These are phyloP conservation scores for Lerista edwardsae DNA, from an alignment of 2,797 vertebrate genomes.

Conservation along the genomic window DNA sequence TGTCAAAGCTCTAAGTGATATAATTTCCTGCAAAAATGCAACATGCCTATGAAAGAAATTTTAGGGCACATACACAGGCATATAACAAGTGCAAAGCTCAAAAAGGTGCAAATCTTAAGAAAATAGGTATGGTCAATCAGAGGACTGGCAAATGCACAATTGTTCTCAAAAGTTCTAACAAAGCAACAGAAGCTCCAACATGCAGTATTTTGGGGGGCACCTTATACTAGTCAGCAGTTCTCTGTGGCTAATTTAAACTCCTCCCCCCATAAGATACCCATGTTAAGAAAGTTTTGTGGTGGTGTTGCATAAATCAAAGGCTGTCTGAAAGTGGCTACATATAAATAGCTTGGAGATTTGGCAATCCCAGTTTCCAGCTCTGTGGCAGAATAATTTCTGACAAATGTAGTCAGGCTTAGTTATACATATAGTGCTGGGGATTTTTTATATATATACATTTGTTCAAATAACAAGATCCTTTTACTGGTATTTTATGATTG, in stretches of 20 bases:
- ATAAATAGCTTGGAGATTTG: not conserved
- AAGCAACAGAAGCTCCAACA: not conserved
- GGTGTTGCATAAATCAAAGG: not conserved
- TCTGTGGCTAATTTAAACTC: not conserved
- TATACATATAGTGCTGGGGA: not conserved
- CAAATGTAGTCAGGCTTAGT: not conserved
- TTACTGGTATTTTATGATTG: not conserved
- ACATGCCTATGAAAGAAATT: not conserved
- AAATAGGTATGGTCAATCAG: not conserved
- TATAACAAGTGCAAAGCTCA: accelerated
- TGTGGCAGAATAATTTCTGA: not conserved
- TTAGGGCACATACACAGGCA: not conserved
- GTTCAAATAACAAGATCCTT: accelerated
- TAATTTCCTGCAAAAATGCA: not conserved
- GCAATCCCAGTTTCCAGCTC: not conserved
- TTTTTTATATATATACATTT: not conserved
- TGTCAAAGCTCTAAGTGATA: not conserved
- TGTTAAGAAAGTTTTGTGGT: not conserved
- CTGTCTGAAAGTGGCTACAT: not conserved
- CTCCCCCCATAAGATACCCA: not conserved
- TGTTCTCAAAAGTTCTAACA: conserved; percentile 9
- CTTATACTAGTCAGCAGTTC: accelerated
- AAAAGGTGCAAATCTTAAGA: not conserved
- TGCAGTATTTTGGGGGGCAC: not conserved
- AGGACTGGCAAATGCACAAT: accelerated